Percentiles rank a stretch among this genome's conserved stretches.
Evolutionary conservation across 2,888 invertebrate species (phyloP).

Genomic region (Chrysina gloriosa): DNA sequence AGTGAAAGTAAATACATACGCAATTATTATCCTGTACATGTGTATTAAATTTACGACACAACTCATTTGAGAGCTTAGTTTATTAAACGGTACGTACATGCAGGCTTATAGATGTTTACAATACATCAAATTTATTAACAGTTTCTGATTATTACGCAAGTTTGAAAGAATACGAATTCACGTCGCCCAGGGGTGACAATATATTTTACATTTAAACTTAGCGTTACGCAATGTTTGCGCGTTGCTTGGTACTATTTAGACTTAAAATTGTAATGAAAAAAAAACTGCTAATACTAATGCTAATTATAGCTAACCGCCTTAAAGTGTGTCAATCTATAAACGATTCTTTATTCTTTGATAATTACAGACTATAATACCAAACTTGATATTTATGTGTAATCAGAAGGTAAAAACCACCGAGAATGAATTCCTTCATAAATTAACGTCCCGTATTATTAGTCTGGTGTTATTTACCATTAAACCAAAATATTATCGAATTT

Average conservation of each 20-base stretch:
- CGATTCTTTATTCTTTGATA: not conserved
- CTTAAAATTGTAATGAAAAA: not conserved
- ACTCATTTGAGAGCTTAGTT: constrained; percentile 2
- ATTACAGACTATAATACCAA: not conserved
- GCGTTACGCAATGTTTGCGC: not conserved
- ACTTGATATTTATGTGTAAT: not conserved
- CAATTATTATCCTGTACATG: not conserved
- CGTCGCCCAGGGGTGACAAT: constrained; percentile 1
- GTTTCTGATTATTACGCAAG: constrained; percentile 3
- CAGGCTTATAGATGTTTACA: constrained; percentile 3
- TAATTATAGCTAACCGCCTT: not conserved
- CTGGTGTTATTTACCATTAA: not conserved
- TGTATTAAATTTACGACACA: constrained; percentile 4
- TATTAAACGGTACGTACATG: too few relatives aligned
- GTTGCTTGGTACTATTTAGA: not conserved
- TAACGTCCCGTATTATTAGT: not conserved
- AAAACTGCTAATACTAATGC: constrained; percentile 1
- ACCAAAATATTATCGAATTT: not conserved
- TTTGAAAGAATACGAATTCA: not conserved
- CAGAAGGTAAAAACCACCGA: not conserved
- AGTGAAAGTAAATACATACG: constrained; percentile 17
- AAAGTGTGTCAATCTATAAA: not conserved
- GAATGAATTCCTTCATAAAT: not conserved
- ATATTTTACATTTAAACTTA: not conserved
- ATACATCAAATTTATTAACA: not conserved